phyloP scores from a whole-genome alignment of 2,888 invertebrate species.

The Cheilosia pagana region DNA sequence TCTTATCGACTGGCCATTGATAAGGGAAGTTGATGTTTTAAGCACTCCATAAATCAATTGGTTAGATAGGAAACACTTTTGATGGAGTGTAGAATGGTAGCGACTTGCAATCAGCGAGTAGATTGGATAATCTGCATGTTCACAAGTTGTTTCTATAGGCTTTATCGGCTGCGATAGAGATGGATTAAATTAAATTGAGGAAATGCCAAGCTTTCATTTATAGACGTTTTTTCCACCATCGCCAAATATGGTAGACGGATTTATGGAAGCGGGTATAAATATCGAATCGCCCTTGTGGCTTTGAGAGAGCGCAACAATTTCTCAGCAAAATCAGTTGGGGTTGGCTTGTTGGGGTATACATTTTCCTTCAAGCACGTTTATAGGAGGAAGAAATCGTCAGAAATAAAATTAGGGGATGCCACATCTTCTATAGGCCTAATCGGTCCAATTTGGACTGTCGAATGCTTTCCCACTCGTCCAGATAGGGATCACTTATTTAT shows the following conservation, averaged over 20 bases:
- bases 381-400: no score
- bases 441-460: no score
- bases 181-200: neutral
- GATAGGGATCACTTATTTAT: no score
- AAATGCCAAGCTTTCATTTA: neutral
- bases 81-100: neutral
- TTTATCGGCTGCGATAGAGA: neutral
- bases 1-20: slow-evolving; percentile 21
- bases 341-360: no score
- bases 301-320: no score
- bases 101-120: neutral
- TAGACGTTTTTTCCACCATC: neutral
- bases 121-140: neutral
- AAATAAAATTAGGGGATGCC: no score
- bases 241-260: neutral
- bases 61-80: neutral
- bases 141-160: neutral
- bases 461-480: no score
- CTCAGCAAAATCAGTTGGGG: no score
- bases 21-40: neutral
- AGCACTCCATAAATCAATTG: neutral
- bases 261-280: no score
- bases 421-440: no score
- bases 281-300: no score
- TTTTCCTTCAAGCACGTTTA: no score